These are phyloP conservation scores for Ichneumoninae sp. DNA, from an alignment of 2,888 invertebrate genomes.

Conservation along the genomic window DNA sequence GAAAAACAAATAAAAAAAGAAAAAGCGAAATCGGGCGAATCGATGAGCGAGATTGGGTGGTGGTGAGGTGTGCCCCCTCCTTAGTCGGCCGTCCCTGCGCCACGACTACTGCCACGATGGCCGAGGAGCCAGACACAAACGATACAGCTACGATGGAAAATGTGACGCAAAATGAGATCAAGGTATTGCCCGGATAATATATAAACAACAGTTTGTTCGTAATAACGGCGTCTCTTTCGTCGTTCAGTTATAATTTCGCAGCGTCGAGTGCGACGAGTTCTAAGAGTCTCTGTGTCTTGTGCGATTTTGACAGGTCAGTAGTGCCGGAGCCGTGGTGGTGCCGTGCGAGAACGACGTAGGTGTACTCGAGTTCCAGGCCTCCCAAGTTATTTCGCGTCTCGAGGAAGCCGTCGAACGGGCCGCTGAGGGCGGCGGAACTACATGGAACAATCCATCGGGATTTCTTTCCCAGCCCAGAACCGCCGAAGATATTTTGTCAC, in stretches of 20 bases:
- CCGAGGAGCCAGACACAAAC: conserved; percentile 81
- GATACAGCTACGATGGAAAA: conserved; percentile 81
- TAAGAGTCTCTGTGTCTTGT: neutral
- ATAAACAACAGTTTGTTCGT: conserved; percentile 21
- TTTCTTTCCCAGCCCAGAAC: conserved; percentile 86
- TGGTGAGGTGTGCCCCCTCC: conserved; percentile 28
- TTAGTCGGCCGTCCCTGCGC: conserved; percentile 71
- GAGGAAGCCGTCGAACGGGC: conserved; percentile 87
- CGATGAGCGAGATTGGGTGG: conserved; percentile 8
- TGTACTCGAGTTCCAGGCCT: conserved; percentile 89
- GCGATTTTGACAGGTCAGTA: conserved; percentile 82
- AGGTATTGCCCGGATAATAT: conserved; percentile 75
- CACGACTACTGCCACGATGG: conserved; percentile 84
- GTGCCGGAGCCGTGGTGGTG: conserved; percentile 73
- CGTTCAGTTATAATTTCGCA: neutral
- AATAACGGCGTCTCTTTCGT: conserved; percentile 43
- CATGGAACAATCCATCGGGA: conserved; percentile 86
- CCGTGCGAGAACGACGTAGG: conserved; percentile 76
- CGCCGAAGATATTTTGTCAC: conserved; percentile 85
- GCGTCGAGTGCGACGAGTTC: neutral
- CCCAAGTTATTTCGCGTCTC: conserved; percentile 89
- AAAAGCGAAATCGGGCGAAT: neutral
- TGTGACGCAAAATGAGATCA: conserved; percentile 77
- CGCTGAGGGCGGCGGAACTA: conserved; percentile 83
- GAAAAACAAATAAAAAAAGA: neutral